Conservation (phyloP, 2,113 vertebrate species). For the Oceanites oceanicus region DNA sequence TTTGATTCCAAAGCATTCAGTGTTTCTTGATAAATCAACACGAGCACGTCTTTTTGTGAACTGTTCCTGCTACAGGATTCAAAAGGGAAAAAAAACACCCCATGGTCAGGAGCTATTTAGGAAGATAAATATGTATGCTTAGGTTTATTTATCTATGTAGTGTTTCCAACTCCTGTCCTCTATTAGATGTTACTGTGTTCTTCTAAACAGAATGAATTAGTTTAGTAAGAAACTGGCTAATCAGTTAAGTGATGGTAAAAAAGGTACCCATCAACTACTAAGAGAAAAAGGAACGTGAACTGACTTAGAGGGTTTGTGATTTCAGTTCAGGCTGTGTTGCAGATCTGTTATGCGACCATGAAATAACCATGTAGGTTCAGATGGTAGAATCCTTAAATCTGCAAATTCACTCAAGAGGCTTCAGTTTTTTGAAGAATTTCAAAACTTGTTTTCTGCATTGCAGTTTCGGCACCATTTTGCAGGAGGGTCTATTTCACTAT, state of each 20-base stretch:
- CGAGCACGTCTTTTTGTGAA: slow-evolving; percentile 26
- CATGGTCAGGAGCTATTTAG: not conserved
- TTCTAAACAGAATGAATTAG: not conserved
- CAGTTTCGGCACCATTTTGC: not conserved
- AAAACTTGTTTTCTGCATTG: not conserved
- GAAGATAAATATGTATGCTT: not conserved
- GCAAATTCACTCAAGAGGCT: not conserved
- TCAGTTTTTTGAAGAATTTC: not conserved
- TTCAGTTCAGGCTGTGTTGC: not conserved
- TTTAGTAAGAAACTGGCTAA: not conserved
- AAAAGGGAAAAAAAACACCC: not conserved
- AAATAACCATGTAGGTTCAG: not conserved
- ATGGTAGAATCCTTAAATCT: not conserved
- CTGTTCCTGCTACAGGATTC: slow-evolving; percentile 67
- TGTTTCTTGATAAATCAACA: slow-evolving; percentile 69
- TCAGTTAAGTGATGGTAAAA: not conserved
- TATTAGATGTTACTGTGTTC: not conserved
- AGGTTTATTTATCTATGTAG: not conserved
- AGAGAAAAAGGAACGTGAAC: not conserved
- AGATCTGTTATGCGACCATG: not conserved
- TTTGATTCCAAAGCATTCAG: slow-evolving; percentile 73
- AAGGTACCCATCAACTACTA: not conserved
- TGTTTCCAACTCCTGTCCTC: not conserved
- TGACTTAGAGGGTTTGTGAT: not conserved
- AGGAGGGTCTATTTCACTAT: not conserved